Conservation (phyloP, 2,888 invertebrate species). For the Drosophila koepferae region DNA sequence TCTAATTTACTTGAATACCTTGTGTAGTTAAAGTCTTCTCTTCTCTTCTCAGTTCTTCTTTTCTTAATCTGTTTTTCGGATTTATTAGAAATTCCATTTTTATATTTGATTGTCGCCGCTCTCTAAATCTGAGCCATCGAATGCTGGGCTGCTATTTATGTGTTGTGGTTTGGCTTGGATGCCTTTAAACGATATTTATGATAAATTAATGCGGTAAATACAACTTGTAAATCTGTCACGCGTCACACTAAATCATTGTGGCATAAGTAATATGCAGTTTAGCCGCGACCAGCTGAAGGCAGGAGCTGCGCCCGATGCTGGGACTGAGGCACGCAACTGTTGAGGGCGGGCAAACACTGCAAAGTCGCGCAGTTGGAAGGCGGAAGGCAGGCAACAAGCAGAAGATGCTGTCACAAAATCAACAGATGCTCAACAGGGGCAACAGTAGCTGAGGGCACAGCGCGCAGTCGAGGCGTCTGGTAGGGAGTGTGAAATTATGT, state of each 20-base stretch:
- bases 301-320: conserved; percentile 12
- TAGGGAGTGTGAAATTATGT: conserved; percentile 74
- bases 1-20: no score
- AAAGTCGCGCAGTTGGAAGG: conserved; percentile 46
- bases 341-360: conserved; percentile 21
- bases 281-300: conserved; percentile 41
- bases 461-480: conserved; percentile 5
- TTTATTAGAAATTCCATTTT: background rate
- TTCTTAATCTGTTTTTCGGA: background rate
- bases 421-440: conserved; percentile 70
- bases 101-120: conserved; percentile 17
- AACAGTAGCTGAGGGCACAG: conserved; percentile 21
- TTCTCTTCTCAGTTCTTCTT: no score
- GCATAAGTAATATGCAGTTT: conserved; percentile 77
- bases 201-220: conserved; percentile 81
- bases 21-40: no score
- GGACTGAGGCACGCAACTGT: conserved; percentile 14
- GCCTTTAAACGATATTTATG: conserved; percentile 61
- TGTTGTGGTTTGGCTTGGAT: conserved; percentile 10
- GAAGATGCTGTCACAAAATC: conserved; percentile 45
- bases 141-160: conserved; percentile 38
- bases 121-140: conserved; percentile 21
- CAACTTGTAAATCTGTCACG: conserved; percentile 84
- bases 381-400: conserved; percentile 16
- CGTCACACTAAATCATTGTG: conserved; percentile 82